A percentile compares a stretch with the other conserved stretches of the same genome.
phyloP scores from a whole-genome alignment of 2,797 vertebrate genomes.

The Diceros bicornis region DNA sequence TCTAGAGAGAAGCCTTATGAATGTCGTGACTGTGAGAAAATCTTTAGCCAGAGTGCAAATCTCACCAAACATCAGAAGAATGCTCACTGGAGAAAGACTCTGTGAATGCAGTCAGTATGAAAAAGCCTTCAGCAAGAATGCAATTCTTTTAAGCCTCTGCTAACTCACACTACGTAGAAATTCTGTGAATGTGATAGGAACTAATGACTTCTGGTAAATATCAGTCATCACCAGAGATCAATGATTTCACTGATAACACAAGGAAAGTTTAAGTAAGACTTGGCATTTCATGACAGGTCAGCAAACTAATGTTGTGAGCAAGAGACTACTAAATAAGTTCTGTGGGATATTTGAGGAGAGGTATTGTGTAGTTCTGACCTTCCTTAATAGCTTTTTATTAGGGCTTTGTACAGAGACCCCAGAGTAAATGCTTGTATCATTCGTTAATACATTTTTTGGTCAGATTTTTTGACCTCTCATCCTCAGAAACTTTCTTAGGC shows the following conservation, averaged over 20 bases:
- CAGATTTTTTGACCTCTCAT: not conserved
- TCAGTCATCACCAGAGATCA: not conserved
- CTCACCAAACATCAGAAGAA: not conserved
- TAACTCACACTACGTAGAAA: not conserved
- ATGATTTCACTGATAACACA: not conserved
- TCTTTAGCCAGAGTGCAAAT: not conserved
- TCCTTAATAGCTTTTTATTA: not conserved
- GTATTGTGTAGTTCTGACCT: not conserved
- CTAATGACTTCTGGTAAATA: not conserved
- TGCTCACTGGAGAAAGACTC: too few relatives aligned
- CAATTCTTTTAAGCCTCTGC: not conserved
- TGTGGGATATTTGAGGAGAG: not conserved
- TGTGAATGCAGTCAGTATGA: not conserved
- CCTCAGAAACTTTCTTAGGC: not conserved
- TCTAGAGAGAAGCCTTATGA: not conserved
- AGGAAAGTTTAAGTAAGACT: not conserved
- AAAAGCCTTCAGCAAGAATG: not conserved
- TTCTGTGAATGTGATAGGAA: not conserved
- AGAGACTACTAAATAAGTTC: not conserved
- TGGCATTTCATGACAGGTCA: not conserved
- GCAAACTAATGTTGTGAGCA: not conserved
- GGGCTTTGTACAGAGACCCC: not conserved
- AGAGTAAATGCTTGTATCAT: not conserved
- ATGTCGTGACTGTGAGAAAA: not conserved
- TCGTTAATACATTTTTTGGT: not conserved